Conservation (phyloP, 2,888 invertebrate species). For the Shargacucullia verbasci region DNA sequence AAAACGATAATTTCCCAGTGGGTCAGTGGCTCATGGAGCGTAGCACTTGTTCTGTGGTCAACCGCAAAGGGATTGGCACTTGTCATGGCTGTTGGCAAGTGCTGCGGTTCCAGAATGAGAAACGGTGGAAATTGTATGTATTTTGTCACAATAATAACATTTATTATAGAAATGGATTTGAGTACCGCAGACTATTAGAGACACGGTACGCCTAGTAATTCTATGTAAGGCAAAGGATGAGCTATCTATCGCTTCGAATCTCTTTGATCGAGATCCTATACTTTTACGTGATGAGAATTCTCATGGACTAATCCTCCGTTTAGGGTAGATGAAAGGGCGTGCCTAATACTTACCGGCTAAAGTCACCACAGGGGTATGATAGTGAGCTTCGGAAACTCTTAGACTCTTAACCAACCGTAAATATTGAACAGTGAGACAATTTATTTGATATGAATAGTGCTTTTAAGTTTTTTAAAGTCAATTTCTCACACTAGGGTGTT, state of each 20-base stretch:
- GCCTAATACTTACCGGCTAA: no score
- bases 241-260: neutral
- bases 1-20: conserved; percentile 16
- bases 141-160: conserved; percentile 2
- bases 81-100: conserved; percentile 23
- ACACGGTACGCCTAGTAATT: neutral
- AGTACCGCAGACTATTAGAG: neutral
- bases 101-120: conserved; percentile 21
- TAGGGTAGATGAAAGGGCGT: no score
- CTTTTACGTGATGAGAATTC: no score
- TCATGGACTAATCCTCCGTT: no score
- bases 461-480: no score
- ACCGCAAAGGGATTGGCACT: conserved; percentile 40
- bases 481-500: no score
- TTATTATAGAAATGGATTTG: neutral
- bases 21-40: conserved; percentile 38
- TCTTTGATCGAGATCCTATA: no score
- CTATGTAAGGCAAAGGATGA: neutral
- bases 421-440: no score
- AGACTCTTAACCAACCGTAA: no score
- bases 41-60: conserved; percentile 26
- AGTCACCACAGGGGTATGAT: no score
- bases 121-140: conserved; percentile 10
- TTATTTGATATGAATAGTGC: no score
- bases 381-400: no score